Evolutionary conservation across 1,140 invertebrate species (phyloP), one percentile per base, ranked within the genome.

Genomic region (Cherax destructor): DNA sequence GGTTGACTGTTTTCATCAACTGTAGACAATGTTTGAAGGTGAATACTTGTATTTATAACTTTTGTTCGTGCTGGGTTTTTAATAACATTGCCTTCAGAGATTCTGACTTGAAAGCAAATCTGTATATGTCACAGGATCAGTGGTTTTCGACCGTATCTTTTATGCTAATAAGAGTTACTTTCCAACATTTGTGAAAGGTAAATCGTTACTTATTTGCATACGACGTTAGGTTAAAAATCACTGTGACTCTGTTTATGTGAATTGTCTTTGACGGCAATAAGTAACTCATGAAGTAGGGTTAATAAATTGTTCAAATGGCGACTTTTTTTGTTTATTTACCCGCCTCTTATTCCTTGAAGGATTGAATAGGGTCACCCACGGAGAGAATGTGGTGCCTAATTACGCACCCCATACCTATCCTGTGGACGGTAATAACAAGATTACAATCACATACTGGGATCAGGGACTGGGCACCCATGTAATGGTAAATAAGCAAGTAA

Each of bases 201-300:
- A 65, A 52, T 47, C 13, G n/a, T 61, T 88, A 69, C 30, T 88
- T 83, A 74, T 89, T 89, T 81, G 72, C 87, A 89, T 89, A 50
- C 65, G 76, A 69, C 49, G 74, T 79, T 85, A 85, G 83, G 59
- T 78, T 50, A 84, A 91, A 85, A 69, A 78, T 69, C 81, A 85
- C 76, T 80, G 61, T 79, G 56, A 86, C 80, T 84, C 83, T 85
- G 89, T 91, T 85, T 85, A 91, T 91, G 89, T 91, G 83, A 91
- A 91, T 91, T 91, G 89, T 91, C 89, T 85, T 91, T 91, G 77
- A 91, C 80, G 89, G 89, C 89, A 91, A 91, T 91, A 91, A 91
- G 89, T 85, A 86, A 91, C 89, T 91, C 83, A 91, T 91, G 89
- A 91, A 91, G 83, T 91, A 91, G 89, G 83, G 77, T 91, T 91